Base-by-base conservation (phyloP, 1,140 invertebrate genomes). In the Drosophila auraria region DNA sequence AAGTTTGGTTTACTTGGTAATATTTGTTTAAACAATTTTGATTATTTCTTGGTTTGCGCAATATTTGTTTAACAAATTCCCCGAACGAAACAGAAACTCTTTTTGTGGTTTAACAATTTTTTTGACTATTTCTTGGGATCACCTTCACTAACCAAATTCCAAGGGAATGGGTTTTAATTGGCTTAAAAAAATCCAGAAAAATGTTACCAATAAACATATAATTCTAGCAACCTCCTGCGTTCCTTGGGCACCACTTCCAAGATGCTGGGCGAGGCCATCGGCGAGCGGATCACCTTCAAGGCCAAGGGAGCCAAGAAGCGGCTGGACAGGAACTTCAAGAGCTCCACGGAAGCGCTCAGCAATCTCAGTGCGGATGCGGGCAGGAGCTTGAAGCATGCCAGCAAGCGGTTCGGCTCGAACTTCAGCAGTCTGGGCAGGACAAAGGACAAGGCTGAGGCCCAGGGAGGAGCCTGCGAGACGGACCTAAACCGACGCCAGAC, bases 191-290 rank as follows among this genome's bases (percentile, higher is more conserved):
- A 14, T 11, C 15, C 4, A 12, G 0, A 3, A 9, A 4, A 4
- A 49, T 8, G 8, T 12, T 20, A 40, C 11, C 45, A 7, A 14
- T 20, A 15, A 23, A 6, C 15, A 8, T 47, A 3, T 44, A 7
- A 3, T 58, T 36, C 2, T 47, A 93, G 92, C 12, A 82, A 92
- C 49, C 64, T 93, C 0, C 54, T 93, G 25, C 91, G 92, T 11
- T 84, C 92, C 5, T 51, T 93, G 68, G 92, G 92, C 45, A 82
- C 59, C 40, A 93, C 92, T 2, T 93, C 92, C 3, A 93, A 93
- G 58, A 64, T 89, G 23, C 66, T 93, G 30, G 84, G 87, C 38
- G 91, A 93, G 75, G 80, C 92, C 15, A 93, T 93, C 49, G 81
- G 84, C 17, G 92, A 93, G 62, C 82, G 92, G 5, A 80, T 93